Conservation (phyloP, 37 sponge, comb jelly and placozoan species). For the Chondrosia reniformis region DNA sequence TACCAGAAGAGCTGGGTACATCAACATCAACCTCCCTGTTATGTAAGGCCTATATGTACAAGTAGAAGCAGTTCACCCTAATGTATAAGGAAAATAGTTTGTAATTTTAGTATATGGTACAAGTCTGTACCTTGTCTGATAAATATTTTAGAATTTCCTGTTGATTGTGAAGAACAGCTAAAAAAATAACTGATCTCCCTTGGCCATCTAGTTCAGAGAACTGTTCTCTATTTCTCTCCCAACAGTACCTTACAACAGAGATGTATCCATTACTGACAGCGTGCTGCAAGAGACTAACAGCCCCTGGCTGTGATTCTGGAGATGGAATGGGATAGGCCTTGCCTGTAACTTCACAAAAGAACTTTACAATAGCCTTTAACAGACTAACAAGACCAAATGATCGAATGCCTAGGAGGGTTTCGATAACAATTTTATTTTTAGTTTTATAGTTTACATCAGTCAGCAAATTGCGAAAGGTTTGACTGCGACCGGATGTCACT, state of each 20-base stretch:
- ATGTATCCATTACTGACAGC: neutral
- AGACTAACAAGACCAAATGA: slow-evolving; percentile 16
- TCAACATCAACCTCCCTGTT: neutral
- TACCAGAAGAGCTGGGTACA: neutral
- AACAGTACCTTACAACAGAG: neutral
- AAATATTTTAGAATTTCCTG: neutral
- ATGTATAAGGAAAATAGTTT: too few species aligned
- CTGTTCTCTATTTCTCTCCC: neutral
- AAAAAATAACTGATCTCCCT: neutral
- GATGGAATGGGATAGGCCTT: neutral
- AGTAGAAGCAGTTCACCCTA: too few species aligned
- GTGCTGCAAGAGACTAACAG: neutral
- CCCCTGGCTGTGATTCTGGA: neutral
- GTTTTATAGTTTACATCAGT: neutral
- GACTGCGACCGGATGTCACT: neutral
- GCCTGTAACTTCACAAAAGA: neutral
- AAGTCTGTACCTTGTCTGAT: slow-evolving; percentile 20
- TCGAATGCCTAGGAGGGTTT: neutral
- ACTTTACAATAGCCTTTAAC: neutral
- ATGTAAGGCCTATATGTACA: neutral
- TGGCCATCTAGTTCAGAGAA: neutral
- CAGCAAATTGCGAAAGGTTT: neutral
- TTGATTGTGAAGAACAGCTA: slow-evolving; percentile 6
- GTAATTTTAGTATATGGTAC: too few species aligned
- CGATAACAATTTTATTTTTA: neutral